Conservation (phyloP, 35 echinoderm and acorn worm species). For the Amphiura filiformis region DNA sequence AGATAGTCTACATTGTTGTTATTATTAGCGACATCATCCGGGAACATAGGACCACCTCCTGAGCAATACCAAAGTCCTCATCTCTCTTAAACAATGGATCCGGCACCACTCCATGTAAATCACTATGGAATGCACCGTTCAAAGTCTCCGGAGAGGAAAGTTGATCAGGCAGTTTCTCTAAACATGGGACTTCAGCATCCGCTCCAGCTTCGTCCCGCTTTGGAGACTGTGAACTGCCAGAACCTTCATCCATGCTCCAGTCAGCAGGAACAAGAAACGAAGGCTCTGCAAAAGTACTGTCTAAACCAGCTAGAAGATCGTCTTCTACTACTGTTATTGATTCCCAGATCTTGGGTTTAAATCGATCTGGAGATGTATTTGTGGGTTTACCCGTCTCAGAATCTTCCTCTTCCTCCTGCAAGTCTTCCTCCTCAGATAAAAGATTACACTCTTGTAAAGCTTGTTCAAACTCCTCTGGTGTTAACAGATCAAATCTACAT, state of each 20-base stretch:
- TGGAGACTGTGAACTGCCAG: slow-evolving; percentile 18
- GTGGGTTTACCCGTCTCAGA: not conserved
- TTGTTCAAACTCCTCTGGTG: slow-evolving; percentile 83
- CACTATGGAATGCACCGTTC: not conserved
- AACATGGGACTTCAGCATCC: not conserved
- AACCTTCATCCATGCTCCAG: slow-evolving; percentile 57
- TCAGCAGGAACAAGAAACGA: slow-evolving; percentile 34
- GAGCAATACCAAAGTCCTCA: not conserved
- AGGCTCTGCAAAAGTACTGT: slow-evolving; percentile 44
- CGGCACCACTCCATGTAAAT: not conserved
- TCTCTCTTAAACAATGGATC: not conserved
- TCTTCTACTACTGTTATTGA: slow-evolving; percentile 88
- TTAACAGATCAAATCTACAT: slow-evolving; percentile 90
- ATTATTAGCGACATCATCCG: not conserved
- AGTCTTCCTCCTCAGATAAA: slow-evolving; percentile 32
- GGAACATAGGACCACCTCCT: not conserved
- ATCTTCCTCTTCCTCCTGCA: slow-evolving; percentile 6
- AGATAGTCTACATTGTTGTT: not conserved
- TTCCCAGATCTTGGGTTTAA: slow-evolving; percentile 82
- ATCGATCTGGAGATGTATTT: slow-evolving; percentile 35
- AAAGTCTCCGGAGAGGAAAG: not conserved
- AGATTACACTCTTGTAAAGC: slow-evolving; percentile 79
- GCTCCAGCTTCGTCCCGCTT: not conserved
- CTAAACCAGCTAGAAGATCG: slow-evolving; percentile 56
- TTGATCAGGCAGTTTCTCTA: not conserved